A percentile compares a stretch with the other conserved stretches of the same genome.
Evolutionary conservation across 1,140 invertebrate genomes (phyloP).

Genomic region (Polypedilum pembai): DNA sequence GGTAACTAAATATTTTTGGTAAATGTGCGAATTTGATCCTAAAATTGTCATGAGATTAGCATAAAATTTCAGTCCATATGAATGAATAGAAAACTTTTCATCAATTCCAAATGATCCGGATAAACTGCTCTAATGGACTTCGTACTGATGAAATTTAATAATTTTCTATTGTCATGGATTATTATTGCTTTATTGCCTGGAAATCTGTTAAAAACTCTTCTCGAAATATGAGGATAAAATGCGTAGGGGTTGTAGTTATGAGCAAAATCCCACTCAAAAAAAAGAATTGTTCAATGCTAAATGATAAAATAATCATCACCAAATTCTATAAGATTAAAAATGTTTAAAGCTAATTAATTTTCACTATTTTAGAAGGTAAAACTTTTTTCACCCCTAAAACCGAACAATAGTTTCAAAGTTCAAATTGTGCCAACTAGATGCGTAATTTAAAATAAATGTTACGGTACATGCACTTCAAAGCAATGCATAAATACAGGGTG

Average conservation of each 20-base stretch:
- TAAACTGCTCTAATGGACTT: conserved; percentile 13
- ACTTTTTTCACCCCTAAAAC: neutral
- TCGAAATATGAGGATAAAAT: neutral
- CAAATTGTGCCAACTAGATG: neutral
- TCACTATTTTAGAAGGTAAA: neutral
- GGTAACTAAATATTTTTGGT: neutral
- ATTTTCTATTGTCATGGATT: conserved; percentile 11
- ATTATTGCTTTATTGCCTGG: conserved; percentile 27
- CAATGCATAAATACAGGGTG: neutral
- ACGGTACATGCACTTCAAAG: neutral
- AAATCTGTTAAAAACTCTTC: conserved; percentile 23
- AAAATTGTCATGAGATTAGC: conserved; percentile 6
- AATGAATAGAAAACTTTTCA: neutral
- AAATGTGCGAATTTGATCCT: neutral
- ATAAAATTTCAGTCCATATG: neutral
- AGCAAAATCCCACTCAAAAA: no score
- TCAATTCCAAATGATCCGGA: conserved; percentile 12
- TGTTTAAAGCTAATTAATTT: neutral
- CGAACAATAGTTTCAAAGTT: no score
- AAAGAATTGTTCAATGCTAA: no score
- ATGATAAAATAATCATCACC: no score
- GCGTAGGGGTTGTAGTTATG: no score
- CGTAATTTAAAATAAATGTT: conserved; percentile 25
- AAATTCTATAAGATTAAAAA: no score
- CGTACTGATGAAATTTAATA: neutral